Evolutionary conservation across 2,113 vertebrate genomes (phyloP), one percentile per base, ranked within the genome.

Genomic region (Leptobrachium ailaonicum): DNA sequence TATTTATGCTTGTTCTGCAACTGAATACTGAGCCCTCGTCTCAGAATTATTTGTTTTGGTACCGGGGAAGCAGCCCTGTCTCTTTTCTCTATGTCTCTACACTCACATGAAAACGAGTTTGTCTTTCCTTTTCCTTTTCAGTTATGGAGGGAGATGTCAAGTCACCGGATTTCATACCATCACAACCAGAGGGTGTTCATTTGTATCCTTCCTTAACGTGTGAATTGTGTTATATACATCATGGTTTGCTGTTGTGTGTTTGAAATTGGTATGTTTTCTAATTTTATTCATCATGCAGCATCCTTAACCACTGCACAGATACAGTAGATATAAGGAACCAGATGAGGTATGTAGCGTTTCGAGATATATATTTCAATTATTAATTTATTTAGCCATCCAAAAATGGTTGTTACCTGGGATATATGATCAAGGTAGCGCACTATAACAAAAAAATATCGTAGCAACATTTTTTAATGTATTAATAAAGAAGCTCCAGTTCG

Each of bases 61-160:
- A 32, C 20, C 20, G 20, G 20, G 20, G 20, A 32, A 32, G 20
- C 20, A 32, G 20, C 20, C 20, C 20, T 32, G 20, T 32, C 20
- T 32, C 20, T 32, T 32, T 32, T 32, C 20, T 32, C 20, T 32
- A 32, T 32, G 20, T 32, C 20, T 32, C 20, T 32, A 32, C 20
- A 32, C 20, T 32, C 20, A 32, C 20, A 32, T 32, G 20, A 32
- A 32, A 0, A 32, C 20, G 20, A 32, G 20, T 82, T 75, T 42
- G 9, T 75, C 60, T 68, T 66, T 10, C 1, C 20, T 0, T 79
- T 82, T 88, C 82, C 82, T 3, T 87, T 91, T 45, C 87, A 99
- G 98, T 95, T 44, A 95, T 99, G 80, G 95, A 96, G 88, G 98
- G 96, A 40, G 98, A 99, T 86, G 91, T 92, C 63, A 97, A 96